Conservation (phyloP, 2,797 vertebrate genomes). For the Chiroxiphia lanceolata region DNA sequence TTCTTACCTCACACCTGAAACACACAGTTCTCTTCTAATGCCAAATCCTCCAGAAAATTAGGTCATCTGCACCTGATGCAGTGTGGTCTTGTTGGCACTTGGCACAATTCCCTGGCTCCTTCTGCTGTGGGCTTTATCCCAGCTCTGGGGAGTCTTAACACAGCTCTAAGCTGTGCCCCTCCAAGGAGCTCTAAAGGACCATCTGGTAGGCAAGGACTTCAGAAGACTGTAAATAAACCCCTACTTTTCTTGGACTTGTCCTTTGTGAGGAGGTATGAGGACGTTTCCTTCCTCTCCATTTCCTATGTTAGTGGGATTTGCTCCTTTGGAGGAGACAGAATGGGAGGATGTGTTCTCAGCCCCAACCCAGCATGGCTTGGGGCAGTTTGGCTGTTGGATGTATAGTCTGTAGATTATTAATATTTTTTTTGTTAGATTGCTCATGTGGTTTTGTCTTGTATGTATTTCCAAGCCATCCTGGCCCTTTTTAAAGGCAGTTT, state of each 20-base stretch:
- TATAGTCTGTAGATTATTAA: not conserved
- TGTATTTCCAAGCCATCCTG: not conserved
- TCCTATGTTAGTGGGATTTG: accelerated
- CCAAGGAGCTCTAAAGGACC: not conserved
- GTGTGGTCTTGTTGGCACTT: not conserved
- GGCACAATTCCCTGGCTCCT: not conserved
- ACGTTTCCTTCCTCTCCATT: not conserved
- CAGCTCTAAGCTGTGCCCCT: not conserved
- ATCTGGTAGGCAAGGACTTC: not conserved
- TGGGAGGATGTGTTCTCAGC: not conserved
- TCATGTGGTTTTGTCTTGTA: not conserved
- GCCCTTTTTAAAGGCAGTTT: not conserved
- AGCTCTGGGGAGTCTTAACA: not conserved
- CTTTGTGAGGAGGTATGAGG: not conserved
- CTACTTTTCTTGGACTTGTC: not conserved
- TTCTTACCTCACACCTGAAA: not conserved
- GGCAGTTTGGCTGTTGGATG: not conserved
- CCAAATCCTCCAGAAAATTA: not conserved
- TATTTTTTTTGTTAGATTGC: not conserved
- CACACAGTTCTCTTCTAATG: not conserved
- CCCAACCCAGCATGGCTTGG: not conserved
- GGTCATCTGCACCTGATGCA: not conserved
- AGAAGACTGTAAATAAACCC: not conserved
- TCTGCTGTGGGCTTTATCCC: not conserved
- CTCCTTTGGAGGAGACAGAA: not conserved